Evolutionary conservation across 2,113 vertebrate genomes (phyloP).

Genomic region (Cebidichthys violaceus): DNA sequence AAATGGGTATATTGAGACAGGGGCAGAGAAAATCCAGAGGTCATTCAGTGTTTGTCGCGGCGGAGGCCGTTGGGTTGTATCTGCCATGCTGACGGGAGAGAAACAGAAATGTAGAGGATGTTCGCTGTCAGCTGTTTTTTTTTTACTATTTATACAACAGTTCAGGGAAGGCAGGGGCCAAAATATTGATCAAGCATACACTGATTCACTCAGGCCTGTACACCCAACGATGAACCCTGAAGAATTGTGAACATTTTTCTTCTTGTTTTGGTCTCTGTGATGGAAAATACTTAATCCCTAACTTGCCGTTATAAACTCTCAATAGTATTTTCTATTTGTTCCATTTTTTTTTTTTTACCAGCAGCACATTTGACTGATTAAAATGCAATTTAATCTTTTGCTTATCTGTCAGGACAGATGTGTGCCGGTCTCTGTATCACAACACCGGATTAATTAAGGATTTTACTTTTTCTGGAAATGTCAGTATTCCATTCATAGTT

Average conservation of each 20-base stretch:
- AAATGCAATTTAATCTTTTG: constrained; percentile 21
- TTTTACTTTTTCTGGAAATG: constrained; percentile 25
- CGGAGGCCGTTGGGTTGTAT: constrained; percentile 33
- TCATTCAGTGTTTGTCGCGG: constrained; percentile 31
- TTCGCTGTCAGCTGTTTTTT: constrained; percentile 71
- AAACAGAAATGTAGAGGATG: constrained; percentile 67
- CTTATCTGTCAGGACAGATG: constrained; percentile 34
- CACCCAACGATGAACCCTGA: constrained; percentile 13
- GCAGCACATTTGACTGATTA: constrained; percentile 19
- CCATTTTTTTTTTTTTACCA: constrained; percentile 4
- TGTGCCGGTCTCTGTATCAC: constrained; percentile 10
- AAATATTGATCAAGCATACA: constrained; percentile 72
- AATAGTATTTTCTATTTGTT: not conserved
- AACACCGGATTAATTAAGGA: constrained; percentile 28
- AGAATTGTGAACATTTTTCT: constrained; percentile 6
- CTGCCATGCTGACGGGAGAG: constrained; percentile 57
- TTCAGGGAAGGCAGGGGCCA: constrained; percentile 58
- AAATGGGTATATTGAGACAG: not conserved
- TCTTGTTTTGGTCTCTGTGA: not conserved
- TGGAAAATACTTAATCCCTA: not conserved
- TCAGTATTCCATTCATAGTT: constrained; percentile 1
- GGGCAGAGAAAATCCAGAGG: constrained; percentile 28
- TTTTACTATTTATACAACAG: constrained; percentile 77
- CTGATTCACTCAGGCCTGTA: constrained; percentile 25
- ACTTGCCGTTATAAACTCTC: not conserved